Base-by-base conservation (phyloP, 1,140 invertebrate species). In the Hypothenemus hampei region DNA sequence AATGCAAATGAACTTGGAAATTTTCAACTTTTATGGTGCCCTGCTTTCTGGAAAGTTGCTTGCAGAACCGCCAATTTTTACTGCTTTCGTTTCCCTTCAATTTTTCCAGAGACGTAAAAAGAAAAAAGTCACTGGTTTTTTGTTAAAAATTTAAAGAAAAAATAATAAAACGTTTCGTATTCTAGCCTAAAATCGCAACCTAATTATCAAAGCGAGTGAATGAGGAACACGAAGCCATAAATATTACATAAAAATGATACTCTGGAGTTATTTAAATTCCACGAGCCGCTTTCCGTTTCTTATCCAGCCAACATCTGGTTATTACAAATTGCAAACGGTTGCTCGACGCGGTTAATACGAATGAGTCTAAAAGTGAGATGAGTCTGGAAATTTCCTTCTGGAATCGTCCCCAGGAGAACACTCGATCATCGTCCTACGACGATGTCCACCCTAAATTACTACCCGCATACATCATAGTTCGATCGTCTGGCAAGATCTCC, bases 401-500 rank as follows among this genome's bases (percentile, higher is more conserved):
- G 59, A 48, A 61, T n/a, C 51, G 36, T 37, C 15, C 61, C 51
- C 54, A 13, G 18, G 61, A 48, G 61, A 49, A 29, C 53, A 46
- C 54, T 62, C 50, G 39, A 60, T 62, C 61, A 62, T 62, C 24
- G 39, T 39, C 41, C 26, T n/a, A 15, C n/a, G 49, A 24, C 51
- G 45, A 45, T 62, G 61, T 60, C 61, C 58, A 49, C 58, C 49
- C 45, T 18, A 53, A 60, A 50, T 57, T 57, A 47, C 50, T 33
- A 51, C 49, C 16, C 37, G 19, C 51, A 57, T 62, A 59, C 54
- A 60, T 62, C 61, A 62, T 43, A 15, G 18, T 23, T 11, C 35
- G n/a, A n/a, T n/a, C n/a, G n/a, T n/a, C n/a, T n/a, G n/a, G n/a
- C n/a, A n/a, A n/a, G n/a, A n/a, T n/a, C n/a, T n/a, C n/a, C n/a